phyloP scores from a whole-genome alignment of 1,140 invertebrate genomes.

The Papilio machaon region DNA sequence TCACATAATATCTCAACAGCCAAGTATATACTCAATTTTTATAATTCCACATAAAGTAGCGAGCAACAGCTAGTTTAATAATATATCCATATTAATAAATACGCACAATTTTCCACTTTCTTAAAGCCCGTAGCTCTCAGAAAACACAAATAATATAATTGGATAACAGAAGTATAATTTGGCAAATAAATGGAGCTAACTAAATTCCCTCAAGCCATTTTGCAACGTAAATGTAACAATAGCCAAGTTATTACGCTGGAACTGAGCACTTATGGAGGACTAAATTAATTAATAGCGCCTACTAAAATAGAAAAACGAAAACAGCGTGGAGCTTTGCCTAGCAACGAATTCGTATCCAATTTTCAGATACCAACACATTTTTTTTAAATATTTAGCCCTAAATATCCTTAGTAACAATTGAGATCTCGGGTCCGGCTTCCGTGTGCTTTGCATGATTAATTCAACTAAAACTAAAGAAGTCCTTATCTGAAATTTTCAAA shows the following conservation, averaged over 20 bases:
- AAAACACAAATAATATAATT: not conserved
- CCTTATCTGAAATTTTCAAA: too few relatives aligned
- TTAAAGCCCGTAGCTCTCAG: not conserved
- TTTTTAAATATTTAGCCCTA: too few relatives aligned
- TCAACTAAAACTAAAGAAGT: too few relatives aligned
- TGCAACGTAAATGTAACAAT: constrained; percentile 14
- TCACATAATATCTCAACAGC: too few relatives aligned
- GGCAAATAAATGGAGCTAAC: constrained; percentile 9
- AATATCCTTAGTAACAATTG: too few relatives aligned
- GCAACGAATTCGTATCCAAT: not conserved
- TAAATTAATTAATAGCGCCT: constrained; percentile 4
- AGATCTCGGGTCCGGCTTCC: too few relatives aligned
- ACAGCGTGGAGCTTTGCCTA: not conserved
- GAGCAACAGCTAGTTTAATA: too few relatives aligned
- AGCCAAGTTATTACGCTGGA: constrained; percentile 7
- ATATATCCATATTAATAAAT: not conserved
- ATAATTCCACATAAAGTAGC: too few relatives aligned
- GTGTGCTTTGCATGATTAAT: too few relatives aligned
- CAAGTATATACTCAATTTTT: too few relatives aligned
- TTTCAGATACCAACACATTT: not conserved
- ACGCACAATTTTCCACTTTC: not conserved
- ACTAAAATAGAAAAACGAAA: not conserved
- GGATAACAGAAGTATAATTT: not conserved
- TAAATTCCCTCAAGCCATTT: not conserved
- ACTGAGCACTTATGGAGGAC: not conserved